Evolutionary conservation across 2,113 vertebrate genomes (phyloP).

Genomic region (Pedionomus torquatus): DNA sequence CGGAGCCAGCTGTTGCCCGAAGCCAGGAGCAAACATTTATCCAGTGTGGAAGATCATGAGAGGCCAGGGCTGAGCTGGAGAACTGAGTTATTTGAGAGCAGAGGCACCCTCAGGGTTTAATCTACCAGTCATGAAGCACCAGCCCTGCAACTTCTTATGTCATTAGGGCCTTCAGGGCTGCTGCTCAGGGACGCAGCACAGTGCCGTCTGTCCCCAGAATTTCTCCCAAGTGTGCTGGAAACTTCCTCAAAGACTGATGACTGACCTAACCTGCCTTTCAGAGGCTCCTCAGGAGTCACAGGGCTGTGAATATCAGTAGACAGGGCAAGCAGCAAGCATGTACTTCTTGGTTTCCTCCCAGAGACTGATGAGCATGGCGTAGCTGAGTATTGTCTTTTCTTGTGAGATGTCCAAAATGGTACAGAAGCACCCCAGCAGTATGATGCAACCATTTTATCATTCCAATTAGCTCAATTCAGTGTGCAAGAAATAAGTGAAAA

Average conservation of each 20-base stretch:
- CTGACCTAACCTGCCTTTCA: background rate
- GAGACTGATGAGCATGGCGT: fast-evolving
- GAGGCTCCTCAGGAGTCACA: fast-evolving
- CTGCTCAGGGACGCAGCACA: background rate
- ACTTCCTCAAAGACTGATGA: background rate
- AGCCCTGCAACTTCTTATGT: background rate
- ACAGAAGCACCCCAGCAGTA: background rate
- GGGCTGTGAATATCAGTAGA: background rate
- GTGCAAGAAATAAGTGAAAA: background rate
- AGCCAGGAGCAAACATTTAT: background rate
- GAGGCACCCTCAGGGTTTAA: background rate
- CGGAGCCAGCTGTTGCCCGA: background rate
- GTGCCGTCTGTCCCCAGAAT: fast-evolving
- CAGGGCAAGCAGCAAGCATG: background rate
- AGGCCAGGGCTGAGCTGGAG: background rate
- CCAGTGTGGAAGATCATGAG: background rate
- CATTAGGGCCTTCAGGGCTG: background rate
- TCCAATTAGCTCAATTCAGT: background rate
- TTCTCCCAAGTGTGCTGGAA: background rate
- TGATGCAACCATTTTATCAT: background rate
- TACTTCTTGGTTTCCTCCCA: background rate
- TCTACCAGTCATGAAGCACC: background rate
- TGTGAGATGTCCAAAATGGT: background rate
- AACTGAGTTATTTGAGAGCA: background rate
- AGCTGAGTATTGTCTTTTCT: background rate